Evolutionary conservation across 2,888 invertebrate species (phyloP).

Genomic region (Phortica magna): DNA sequence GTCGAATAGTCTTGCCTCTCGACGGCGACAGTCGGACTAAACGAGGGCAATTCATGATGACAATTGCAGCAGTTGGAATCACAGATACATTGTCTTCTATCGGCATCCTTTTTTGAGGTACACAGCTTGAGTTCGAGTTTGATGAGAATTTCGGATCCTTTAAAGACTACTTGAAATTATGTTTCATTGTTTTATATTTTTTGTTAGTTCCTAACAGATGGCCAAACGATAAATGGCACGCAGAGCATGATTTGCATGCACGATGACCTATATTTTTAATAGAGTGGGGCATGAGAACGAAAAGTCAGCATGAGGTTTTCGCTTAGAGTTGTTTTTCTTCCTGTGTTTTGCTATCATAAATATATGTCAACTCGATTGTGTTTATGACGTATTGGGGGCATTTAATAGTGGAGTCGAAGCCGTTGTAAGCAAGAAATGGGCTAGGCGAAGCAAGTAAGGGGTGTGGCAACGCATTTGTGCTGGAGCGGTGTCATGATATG

Average conservation of each 20-base stretch:
- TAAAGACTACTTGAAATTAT: neutral
- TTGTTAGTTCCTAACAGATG: neutral
- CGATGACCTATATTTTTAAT: neutral
- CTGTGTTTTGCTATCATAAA: slow-evolving; percentile 35
- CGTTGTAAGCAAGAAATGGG: slow-evolving; percentile 38
- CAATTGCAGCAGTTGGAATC: slow-evolving; percentile 4
- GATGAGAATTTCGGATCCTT: neutral
- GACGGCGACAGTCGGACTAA: neutral
- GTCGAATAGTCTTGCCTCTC: neutral
- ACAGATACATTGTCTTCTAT: neutral
- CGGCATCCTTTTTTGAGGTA: neutral
- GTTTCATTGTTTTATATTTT: neutral
- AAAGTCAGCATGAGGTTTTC: neutral
- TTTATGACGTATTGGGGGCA: slow-evolving; percentile 65
- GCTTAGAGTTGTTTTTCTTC: neutral
- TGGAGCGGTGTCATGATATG: neutral
- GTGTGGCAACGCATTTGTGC: neutral
- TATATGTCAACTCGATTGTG: slow-evolving; percentile 38
- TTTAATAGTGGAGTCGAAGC: slow-evolving; percentile 14
- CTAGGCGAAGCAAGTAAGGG: slow-evolving; percentile 18
- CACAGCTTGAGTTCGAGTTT: neutral
- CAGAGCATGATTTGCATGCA: neutral
- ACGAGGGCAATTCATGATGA: neutral
- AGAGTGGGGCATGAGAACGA: neutral
- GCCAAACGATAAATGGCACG: neutral